A percentile compares a stretch with the other conserved stretches of the same genome.
Evolutionary conservation across 2,888 invertebrate species (phyloP).

Genomic region (Eristalis arbustorum): DNA sequence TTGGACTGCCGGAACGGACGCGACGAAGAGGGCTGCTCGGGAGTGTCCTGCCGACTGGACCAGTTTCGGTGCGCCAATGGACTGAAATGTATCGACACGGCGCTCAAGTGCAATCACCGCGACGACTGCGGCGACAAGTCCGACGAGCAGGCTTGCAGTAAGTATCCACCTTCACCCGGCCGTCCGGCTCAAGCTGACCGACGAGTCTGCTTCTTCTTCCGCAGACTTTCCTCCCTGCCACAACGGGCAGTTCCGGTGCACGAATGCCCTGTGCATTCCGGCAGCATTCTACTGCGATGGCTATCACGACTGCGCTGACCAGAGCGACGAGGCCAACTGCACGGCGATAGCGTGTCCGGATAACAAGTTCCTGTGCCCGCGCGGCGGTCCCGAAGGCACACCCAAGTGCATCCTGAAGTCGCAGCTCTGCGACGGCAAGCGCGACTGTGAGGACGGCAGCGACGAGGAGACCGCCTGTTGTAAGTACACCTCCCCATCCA

Average conservation of each 20-base stretch:
- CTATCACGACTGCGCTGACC: conserved; percentile 94
- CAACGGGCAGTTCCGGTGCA: conserved; percentile 94
- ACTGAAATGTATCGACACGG: conserved; percentile 89
- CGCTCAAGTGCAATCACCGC: conserved; percentile 91
- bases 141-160: conserved; percentile 94
- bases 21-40: conserved; percentile 90
- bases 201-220: conserved; percentile 2
- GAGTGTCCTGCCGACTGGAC: conserved; percentile 87
- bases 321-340: conserved; percentile 93
- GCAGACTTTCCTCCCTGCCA: conserved; percentile 93
- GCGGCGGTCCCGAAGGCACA: conserved; percentile 85
- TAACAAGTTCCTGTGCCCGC: conserved; percentile 94
- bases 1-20: conserved; percentile 91
- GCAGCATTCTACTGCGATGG: conserved; percentile 90
- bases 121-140: conserved; percentile 95
- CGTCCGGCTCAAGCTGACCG: not conserved
- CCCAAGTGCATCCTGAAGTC: conserved; percentile 93
- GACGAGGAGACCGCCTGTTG: conserved; percentile 95
- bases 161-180: conserved; percentile 79
- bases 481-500: conserved; percentile 81
- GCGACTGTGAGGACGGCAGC: conserved; percentile 94
- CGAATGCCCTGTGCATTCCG: conserved; percentile 96
- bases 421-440: conserved; percentile 93
- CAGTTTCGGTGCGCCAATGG: conserved; percentile 92
- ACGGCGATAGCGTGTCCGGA: conserved; percentile 93